These are phyloP conservation scores for Aurelia aurita DNA, from an alignment of 30 jellyfish, hydroid and myxozoan genomes.

Conservation along the genomic window DNA sequence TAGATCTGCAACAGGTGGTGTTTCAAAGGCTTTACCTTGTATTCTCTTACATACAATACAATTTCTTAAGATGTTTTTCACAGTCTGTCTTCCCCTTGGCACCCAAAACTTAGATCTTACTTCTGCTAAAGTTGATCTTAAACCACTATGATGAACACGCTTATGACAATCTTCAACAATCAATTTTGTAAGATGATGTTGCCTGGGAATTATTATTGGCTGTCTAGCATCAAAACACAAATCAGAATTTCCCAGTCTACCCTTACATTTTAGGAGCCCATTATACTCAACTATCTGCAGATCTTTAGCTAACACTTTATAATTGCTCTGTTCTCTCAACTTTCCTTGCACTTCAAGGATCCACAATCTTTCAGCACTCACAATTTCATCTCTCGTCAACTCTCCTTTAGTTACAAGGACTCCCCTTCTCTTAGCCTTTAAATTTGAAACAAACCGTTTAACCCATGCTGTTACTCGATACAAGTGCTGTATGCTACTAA, in stretches of 20 bases:
- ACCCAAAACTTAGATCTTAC: too few species aligned
- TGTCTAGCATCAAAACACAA: too few species aligned
- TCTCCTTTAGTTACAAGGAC: neutral
- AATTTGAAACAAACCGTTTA: neutral
- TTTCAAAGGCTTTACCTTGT: slow-evolving; percentile 31
- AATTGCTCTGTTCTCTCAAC: neutral
- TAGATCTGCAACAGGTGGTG: slow-evolving; percentile 33
- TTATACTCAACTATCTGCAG: too few species aligned
- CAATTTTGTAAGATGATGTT: too few species aligned
- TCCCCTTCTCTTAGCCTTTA: neutral
- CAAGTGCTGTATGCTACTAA: neutral
- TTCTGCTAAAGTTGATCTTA: too few species aligned
- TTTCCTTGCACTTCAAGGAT: slow-evolving; percentile 4
- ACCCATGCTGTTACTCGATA: slow-evolving; percentile 32
- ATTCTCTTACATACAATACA: slow-evolving; percentile 22
- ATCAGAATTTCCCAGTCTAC: neutral
- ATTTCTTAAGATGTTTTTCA: slow-evolving; percentile 7
- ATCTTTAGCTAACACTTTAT: too few species aligned
- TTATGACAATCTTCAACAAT: too few species aligned
- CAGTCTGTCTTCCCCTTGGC: too few species aligned
- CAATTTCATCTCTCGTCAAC: slow-evolving; percentile 13
- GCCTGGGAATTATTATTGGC: too few species aligned
- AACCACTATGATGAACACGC: too few species aligned
- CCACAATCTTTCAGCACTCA: slow-evolving; percentile 40
- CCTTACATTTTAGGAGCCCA: too few species aligned